Evolutionary conservation across 2,113 vertebrate species (phyloP).

Genomic region (Ailurus styani): DNA sequence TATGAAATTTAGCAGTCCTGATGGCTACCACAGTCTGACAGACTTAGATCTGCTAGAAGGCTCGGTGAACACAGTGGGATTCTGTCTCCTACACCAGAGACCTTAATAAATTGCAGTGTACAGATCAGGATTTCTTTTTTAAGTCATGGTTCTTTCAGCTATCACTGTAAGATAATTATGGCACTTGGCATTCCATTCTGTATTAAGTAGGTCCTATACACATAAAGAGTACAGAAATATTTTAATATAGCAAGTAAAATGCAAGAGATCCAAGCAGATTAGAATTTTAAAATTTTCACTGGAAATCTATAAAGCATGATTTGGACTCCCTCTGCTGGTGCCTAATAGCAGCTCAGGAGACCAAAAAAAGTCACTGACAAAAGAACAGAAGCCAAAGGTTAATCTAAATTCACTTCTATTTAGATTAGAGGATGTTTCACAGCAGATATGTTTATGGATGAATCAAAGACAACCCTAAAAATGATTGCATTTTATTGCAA

Average conservation of each 20-base stretch:
- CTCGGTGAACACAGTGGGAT: neutral
- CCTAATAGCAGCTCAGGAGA: neutral
- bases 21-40: neutral
- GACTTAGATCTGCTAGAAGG: neutral
- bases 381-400: neutral
- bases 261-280: neutral
- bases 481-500: neutral
- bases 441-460: neutral
- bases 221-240: neutral
- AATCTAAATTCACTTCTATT: neutral
- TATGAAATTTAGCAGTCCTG: neutral
- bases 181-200: constrained; percentile 10
- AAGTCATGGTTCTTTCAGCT: constrained; percentile 3
- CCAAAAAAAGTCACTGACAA: neutral
- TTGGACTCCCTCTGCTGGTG: constrained; percentile 62
- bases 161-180: neutral
- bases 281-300: neutral
- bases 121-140: neutral
- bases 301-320: neutral
- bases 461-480: neutral
- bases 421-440: neutral
- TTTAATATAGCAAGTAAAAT: constrained; percentile 14
- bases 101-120: neutral
- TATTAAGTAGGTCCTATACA: neutral
- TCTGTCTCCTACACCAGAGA: neutral